Evolutionary conservation across 1,140 invertebrate species (phyloP), one percentile per base, ranked within the genome.

Genomic region (Dendroctonus valens): DNA sequence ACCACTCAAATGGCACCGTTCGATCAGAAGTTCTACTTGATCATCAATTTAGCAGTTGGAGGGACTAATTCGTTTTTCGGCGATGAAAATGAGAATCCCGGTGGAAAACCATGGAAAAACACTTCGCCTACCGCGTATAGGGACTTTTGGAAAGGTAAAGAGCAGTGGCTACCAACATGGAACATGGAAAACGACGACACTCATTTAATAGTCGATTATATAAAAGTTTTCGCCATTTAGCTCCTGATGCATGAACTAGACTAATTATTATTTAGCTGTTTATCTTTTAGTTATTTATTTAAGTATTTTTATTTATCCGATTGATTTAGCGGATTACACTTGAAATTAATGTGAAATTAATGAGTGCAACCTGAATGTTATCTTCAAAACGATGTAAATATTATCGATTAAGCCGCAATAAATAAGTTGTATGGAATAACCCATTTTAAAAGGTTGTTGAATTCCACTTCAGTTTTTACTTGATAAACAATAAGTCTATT

Each of bases 1-100:
- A 75, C 75, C 6, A 64, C 65, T 0, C 76, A 76, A 61, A 81
- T 83, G 77, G 83, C 84, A 40, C 84, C 84, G 5, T 86, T 86
- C 69, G 83, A 85, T 73, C 76, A 81, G 70, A 69, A 88, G 83
- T 89, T 89, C 75, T 87, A 87, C 70, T 69, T 89, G 9, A 84
- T 89, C 51, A 76, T 89, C n/a, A 88, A 89, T 75, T 51, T 74
- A 12, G 46, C 73, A 64, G 44, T 68, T 61, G 78, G 78, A 4
- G 77, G 83, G 9, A 51, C 60, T 1, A 73, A 54, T 37, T 58
- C n/a, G 6, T 65, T 51, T 41, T 67, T 67, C 14, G 50, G 26
- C 8, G 83, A 85, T 67, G 72, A 70, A 39, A 66, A 67, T 9
- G 46, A 40, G 7, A 79, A 79, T 55, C 50, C 64, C 7, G 60